These are phyloP conservation scores for Indicator indicator DNA, from an alignment of 2,113 vertebrate species.

Conservation along the genomic window DNA sequence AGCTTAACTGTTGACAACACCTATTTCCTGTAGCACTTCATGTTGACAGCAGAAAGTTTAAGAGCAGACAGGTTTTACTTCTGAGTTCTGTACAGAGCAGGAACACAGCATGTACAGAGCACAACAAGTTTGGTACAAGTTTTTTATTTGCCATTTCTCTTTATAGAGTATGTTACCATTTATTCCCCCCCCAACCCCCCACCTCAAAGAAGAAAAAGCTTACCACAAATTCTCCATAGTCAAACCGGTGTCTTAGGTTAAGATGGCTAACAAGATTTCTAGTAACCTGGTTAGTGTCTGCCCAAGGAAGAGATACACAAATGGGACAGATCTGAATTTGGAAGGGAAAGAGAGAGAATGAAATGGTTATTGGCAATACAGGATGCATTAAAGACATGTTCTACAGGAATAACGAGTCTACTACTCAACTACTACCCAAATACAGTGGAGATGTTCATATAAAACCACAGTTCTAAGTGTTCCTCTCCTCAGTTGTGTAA, in stretches of 20 bases:
- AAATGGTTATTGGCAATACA: slow-evolving; percentile 6
- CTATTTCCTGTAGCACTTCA: neutral
- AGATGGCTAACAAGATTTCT: slow-evolving; percentile 85
- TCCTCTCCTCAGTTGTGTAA: neutral
- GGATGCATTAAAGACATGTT: neutral
- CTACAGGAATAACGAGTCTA: neutral
- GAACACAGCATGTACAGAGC: neutral
- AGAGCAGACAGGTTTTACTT: neutral
- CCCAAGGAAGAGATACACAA: slow-evolving; percentile 84
- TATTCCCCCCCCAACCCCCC: slow-evolving; percentile 26
- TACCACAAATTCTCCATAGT: slow-evolving; percentile 84
- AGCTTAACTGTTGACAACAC: neutral
- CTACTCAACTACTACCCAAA: neutral
- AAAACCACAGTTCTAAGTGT: neutral
- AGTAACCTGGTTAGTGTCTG: slow-evolving; percentile 82
- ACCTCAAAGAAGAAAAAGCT: slow-evolving; percentile 52
- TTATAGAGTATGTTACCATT: neutral
- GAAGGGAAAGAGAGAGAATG: slow-evolving; percentile 15
- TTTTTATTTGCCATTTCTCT: slow-evolving; percentile 1
- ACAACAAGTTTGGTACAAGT: neutral
- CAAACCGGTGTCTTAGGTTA: slow-evolving; percentile 85
- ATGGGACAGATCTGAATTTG: slow-evolving; percentile 85
- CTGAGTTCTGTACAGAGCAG: neutral
- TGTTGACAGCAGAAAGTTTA: neutral
- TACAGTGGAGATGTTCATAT: neutral